Base-by-base conservation (phyloP, 2,888 invertebrate species). In the Endotricha flammealis region DNA sequence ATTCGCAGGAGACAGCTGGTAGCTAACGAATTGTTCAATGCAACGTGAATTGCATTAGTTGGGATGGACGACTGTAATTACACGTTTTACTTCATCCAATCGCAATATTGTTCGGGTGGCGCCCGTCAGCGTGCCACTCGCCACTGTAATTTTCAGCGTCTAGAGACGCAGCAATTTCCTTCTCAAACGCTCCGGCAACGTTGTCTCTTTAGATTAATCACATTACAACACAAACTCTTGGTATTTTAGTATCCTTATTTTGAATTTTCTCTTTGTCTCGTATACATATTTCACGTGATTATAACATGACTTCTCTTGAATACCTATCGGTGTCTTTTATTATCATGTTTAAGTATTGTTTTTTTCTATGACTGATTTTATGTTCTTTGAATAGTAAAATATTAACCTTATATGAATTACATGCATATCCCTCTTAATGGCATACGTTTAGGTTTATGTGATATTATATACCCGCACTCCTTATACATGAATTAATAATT, bases 151-250 rank as follows among this genome's bases (percentile, higher is more conserved):
- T 69, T 62, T 48, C 57, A 56, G 47, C 53, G 52, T 57, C 60
- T 56, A 16, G 24, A 28, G 28, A 34, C 28, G 20, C 53, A 42
- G 65, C 60, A 69, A 69, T 71, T 69, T 65, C 66, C 60, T 57
- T 59, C 62, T 62, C 48, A 61, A 71, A 63, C 52, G 65, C 65
- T 66, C 64, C 57, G 55, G 54, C 55, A 53, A 60, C 46, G 54
- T 55, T 66, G 58, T 53, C 57, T 53, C 51, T 47, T 63, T 50
- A 54, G 48, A 62, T 61, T 71, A 70, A 73, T 73, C 57, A 57
- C 53, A 57, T 68, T 64, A 60, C 53, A 61, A 54, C 55, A 46
- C 38, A 48, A 53, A 47, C 48, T 53, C 48, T n/a, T n/a, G n/a
- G n/a, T 63, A 56, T 46, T 57, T 56, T 44, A 37, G 38, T n/a